Evolutionary conservation across 1,140 invertebrate genomes (phyloP).

Genomic region (Zaprionus vittiger): DNA sequence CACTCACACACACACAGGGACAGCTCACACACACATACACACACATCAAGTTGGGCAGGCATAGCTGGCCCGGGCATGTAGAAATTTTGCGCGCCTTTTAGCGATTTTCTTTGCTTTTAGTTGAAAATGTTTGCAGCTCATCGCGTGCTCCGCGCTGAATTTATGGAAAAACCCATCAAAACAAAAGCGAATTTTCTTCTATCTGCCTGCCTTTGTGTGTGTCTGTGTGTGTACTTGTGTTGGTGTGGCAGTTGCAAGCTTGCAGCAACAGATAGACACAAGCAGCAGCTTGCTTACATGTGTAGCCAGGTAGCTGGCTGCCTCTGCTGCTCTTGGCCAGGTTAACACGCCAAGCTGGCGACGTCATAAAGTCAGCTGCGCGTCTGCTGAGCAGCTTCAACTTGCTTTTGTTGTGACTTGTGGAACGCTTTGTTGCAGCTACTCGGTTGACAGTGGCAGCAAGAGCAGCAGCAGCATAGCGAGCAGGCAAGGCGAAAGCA

Average conservation of each 20-base stretch:
- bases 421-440: conserved; percentile 58
- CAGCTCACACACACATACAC: conserved; percentile 8
- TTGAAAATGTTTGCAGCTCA: conserved; percentile 40
- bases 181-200: conserved; percentile 73
- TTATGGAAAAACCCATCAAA: conserved; percentile 69
- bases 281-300: conserved; percentile 56
- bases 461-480: neutral
- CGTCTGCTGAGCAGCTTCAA: conserved; percentile 40
- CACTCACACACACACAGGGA: conserved; percentile 47
- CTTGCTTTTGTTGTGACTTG: conserved; percentile 75
- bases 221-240: conserved; percentile 27
- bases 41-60: conserved; percentile 11
- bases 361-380: conserved; percentile 82
- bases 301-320: conserved; percentile 65
- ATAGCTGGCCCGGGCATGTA: conserved; percentile 27
- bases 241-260: conserved; percentile 67
- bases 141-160: conserved; percentile 50
- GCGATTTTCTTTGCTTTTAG: conserved; percentile 77
- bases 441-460: conserved; percentile 63
- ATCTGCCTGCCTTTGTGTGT: conserved; percentile 15
- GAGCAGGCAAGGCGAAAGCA: neutral
- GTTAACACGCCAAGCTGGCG: conserved; percentile 77
- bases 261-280: conserved; percentile 63
- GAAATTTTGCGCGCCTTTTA: conserved; percentile 75
- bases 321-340: conserved; percentile 67